Base-by-base conservation (phyloP, 92 coral and sea anemone genomes). In the Anthopleura xanthogrammica region DNA sequence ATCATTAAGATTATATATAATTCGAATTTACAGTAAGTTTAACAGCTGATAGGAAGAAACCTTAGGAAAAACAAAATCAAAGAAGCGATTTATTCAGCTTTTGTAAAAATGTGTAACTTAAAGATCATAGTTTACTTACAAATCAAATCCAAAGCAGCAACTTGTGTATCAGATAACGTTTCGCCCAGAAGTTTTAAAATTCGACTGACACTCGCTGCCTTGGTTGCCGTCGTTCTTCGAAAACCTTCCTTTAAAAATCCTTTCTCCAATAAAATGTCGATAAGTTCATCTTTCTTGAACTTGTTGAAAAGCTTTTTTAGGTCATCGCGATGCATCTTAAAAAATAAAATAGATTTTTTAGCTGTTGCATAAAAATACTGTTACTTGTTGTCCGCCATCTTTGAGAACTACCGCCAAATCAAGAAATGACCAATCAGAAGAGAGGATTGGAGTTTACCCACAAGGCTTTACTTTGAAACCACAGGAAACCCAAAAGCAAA, bases 221-320 rank as follows among this genome's bases (percentile, higher is more conserved):
- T 94, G 68, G 93, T 91, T 52, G 93, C 93, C 23, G 17, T 82
- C 13, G 41, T 82, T 48, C 88, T 87, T 46, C 50, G 79, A 29
- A 75, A 77, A 41, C 70, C 83, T 10, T 84, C 84, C 7, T 89
- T 78, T 72, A 94, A 79, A 77, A 89, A 56, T 5, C 93, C 93
- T 71, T 87, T 89, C 66, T 91, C 87, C 60, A 79, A 72, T 52
- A 94, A 85, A 58, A 87, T 83, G 52, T 85, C 89, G 39, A 91
- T 79, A 14, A 94, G 90, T 70, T 94, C 98, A 55, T 94, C 95
- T 71, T 92, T 94, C 75, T 87, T 91, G 85, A 94, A 94, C 83
- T 85, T 85, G 74, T 87, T 87, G 72, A 94, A 87, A 76, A 94
- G 89, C 71, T 92, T 94, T n/a, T 77, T 39, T 70, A 91, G 77